Conservation (phyloP, 2,113 vertebrate genomes). For the Perccottus glenii region DNA sequence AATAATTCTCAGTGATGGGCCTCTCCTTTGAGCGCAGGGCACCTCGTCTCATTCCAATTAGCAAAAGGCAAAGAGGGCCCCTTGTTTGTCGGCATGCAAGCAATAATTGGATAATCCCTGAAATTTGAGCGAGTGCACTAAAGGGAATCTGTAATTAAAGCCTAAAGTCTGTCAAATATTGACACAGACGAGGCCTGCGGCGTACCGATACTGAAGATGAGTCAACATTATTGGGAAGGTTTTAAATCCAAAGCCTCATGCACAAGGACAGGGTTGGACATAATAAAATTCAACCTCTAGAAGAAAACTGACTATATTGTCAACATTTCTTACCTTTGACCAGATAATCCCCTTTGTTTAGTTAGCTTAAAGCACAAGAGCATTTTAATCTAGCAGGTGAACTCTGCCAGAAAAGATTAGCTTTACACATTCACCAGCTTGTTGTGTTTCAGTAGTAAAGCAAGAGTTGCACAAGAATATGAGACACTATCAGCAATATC, state of each 20-base stretch:
- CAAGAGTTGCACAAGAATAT: conserved; percentile 15
- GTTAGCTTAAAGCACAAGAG: conserved; percentile 27
- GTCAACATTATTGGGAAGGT: conserved; percentile 42
- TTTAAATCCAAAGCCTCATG: conserved; percentile 13
- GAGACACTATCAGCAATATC: conserved; percentile 6
- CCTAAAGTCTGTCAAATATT: conserved; percentile 71
- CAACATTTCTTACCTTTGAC: conserved; percentile 11
- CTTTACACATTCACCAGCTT: neutral
- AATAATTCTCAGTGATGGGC: conserved; percentile 67
- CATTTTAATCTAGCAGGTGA: conserved; percentile 12
- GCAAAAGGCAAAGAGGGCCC: conserved; percentile 67
- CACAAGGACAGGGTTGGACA: conserved; percentile 23
- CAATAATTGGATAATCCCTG: conserved; percentile 76
- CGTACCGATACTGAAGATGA: conserved; percentile 54
- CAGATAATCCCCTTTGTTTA: conserved; percentile 29
- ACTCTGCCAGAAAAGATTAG: neutral
- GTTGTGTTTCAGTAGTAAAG: conserved; percentile 25
- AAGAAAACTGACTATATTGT: conserved; percentile 19
- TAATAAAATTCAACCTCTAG: conserved; percentile 9
- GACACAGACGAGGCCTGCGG: conserved; percentile 70
- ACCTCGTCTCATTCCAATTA: conserved; percentile 67
- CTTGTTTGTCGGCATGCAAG: conserved; percentile 72
- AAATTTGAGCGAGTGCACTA: conserved; percentile 69
- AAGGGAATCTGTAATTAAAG: conserved; percentile 74
- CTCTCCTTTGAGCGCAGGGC: conserved; percentile 58